Conservation (phyloP, 64 coral and sea anemone genomes). For the Porites australiensis region DNA sequence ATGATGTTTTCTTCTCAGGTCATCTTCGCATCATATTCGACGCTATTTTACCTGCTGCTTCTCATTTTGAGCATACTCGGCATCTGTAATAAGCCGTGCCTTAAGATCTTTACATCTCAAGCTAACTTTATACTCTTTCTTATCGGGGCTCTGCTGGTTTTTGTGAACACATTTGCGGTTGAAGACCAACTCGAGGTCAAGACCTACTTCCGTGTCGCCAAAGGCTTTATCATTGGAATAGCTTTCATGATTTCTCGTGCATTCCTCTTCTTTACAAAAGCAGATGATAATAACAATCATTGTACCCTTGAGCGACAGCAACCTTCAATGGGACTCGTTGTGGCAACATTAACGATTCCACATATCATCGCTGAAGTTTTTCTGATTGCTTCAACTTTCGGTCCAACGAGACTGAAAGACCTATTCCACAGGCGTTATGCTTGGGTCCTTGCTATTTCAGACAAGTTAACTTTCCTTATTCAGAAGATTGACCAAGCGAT, state of each 20-base stretch:
- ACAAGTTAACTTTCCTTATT: constrained; percentile 28
- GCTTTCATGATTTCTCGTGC: constrained; percentile 39
- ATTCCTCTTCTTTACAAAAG: constrained; percentile 47
- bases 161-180: constrained; percentile 42
- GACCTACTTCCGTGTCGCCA: constrained; percentile 48
- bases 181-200: constrained; percentile 23
- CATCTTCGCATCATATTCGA: constrained; percentile 43
- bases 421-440: not conserved
- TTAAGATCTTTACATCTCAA: constrained; percentile 49
- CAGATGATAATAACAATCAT: not conserved
- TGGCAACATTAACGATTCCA: constrained; percentile 60
- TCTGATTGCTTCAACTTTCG: not conserved
- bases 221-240: constrained; percentile 51
- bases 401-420: not conserved
- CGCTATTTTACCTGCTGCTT: constrained; percentile 67
- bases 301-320: constrained; percentile 35
- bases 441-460: constrained; percentile 18
- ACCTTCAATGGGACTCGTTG: constrained; percentile 81
- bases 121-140: constrained; percentile 58
- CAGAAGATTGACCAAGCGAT: constrained; percentile 67
- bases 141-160: constrained; percentile 40
- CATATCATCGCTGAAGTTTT: constrained; percentile 60
- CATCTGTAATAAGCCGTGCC: constrained; percentile 3
- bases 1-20: constrained; percentile 11
- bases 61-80: constrained; percentile 31